Percentiles rank a stretch among this genome's conserved stretches.
Evolutionary conservation across 2,797 vertebrate species (phyloP).

Genomic region (Tragelaphus oryx): DNA sequence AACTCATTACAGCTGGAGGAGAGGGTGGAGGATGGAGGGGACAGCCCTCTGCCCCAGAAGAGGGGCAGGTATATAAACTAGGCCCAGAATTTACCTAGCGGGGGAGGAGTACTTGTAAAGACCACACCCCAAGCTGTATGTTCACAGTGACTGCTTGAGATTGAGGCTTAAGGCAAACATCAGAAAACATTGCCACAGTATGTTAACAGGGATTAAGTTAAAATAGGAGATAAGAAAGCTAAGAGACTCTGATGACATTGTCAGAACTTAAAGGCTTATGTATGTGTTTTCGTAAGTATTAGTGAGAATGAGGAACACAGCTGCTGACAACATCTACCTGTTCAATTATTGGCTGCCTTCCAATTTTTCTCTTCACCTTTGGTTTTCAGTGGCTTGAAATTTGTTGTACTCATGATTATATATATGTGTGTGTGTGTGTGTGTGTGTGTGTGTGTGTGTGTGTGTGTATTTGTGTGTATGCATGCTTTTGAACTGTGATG

Average conservation of each 20-base stretch:
- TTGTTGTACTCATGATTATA: not conserved
- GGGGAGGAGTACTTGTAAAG: not conserved
- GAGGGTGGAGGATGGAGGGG: rapidly evolving
- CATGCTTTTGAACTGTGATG: too few relatives aligned
- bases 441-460: too few relatives aligned
- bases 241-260: not conserved
- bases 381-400: not conserved
- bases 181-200: not conserved
- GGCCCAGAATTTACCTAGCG: not conserved
- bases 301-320: not conserved
- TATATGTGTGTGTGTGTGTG: too few relatives aligned
- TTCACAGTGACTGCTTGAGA: not conserved
- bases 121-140: not conserved
- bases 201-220: not conserved
- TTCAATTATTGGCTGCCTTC: not conserved
- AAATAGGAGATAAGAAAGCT: not conserved
- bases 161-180: not conserved
- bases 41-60: rapidly evolving
- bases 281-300: not conserved
- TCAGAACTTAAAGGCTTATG: not conserved
- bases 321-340: not conserved
- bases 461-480: too few relatives aligned
- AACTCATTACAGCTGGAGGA: not conserved
- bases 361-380: not conserved
- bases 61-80: not conserved